Evolutionary conservation across 2,113 vertebrate species (phyloP), one percentile per base, ranked within the genome.

Genomic region (Panthera tigris): DNA sequence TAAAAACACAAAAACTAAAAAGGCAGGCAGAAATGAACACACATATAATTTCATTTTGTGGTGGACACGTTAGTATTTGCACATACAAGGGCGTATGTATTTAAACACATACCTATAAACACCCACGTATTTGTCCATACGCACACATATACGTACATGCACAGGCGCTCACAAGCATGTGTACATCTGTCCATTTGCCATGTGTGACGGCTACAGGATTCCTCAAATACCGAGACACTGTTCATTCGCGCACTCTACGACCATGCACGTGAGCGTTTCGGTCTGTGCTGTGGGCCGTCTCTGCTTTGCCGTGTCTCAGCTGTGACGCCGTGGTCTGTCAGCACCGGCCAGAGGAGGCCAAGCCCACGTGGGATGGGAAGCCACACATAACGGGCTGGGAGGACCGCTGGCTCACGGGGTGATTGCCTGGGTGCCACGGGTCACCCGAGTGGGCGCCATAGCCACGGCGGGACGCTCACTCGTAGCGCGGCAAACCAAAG

Each of bases 401-500:
- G 27, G 55, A 81, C 2, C 1, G 10, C 4, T 23, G 55, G 55
- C 19, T 7, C n/a, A 45, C 7, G 3, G 7, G 41, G 15, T 2
- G 4, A 0, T 7, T 4, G 16, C 52, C 12, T 5, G 7, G 18
- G 79, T 18, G 12, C 50, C 9, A 1, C 2, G 36, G 79, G 14
- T 4, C 21, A 1, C 48, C 4, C 1, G 3, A 1, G 25, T 0
- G 18, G 74, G 36, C 5, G 16, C 25, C 3, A 25, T 0, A 16
- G 15, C 1, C 21, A 11, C 0, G 0, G 9, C 7, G 0, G n/a
- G 4, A 23, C 3, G 1, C 48, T 99, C 98, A 99, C 36, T 98
- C 97, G 69, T 98, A 99, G 0, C 99, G 98, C 6, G 99, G 99
- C 73, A 99, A 98, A 45, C 99, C 99, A 13, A 99, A 99, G 12